Base-by-base conservation (phyloP, 2,797 vertebrate genomes). In the Alfaro cultratus region DNA sequence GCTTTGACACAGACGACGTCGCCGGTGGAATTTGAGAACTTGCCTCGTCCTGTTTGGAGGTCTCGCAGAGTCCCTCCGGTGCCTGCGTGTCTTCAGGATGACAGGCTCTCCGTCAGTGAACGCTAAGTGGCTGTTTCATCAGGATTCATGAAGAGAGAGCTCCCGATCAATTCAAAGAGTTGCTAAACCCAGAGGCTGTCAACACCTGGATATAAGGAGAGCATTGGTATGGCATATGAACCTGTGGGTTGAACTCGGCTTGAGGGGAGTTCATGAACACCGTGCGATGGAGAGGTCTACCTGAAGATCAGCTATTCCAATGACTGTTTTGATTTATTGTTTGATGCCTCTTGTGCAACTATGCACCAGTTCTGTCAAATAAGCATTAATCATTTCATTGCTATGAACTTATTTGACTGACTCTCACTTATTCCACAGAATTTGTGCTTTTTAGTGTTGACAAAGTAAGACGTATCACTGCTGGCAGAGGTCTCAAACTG, bases 151-250 rank as follows among this genome's bases (percentile, higher is more conserved):
- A 80, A 39, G 71, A 87, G 77, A 43, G 72, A 60, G 74, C 55
- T 76, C 5, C 0, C 2, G 83, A 87, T 87, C 62, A 62, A 86
- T 87, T 83, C 86, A 90, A 89, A 87, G 92, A 83, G 81, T 75
- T 1, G 41, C 84, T 3, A 74, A 86, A 80, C 74, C 80, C 79
- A 77, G 80, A 72, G 3, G 60, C 88, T 93, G 90, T 92, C 92
- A 91, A 75, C 92, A 68, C 89, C 84, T 92, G 83, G 82, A 82
- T 75, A 92, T 93, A 90, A 91, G 67, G 62, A 34, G 68, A 31
- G 15, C 1, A 5, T 68, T 13, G 60, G 73, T 39, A 86, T 77
- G 73, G 34, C 60, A 75, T 39, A 60, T 70, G 78, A 39, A 82
- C 88, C 89, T 74, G 71, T 4, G 62, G 29, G 74, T 0, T 88